These are phyloP conservation scores for Ceratotherium simum DNA, from an alignment of 2,113 vertebrate genomes.

Conservation along the genomic window DNA sequence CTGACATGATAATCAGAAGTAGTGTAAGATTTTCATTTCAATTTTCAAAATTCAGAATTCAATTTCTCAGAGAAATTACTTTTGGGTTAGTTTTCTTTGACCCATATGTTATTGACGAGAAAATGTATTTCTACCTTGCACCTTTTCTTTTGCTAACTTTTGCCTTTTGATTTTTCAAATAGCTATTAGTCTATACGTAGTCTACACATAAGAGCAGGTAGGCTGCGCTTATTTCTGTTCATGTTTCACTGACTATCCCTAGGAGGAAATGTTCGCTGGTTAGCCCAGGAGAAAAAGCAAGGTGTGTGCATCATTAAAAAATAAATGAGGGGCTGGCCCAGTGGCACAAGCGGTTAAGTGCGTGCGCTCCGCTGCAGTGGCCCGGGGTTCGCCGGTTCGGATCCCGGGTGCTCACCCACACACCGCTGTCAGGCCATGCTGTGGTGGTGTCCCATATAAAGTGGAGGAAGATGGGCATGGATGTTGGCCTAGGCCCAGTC, in stretches of 20 bases:
- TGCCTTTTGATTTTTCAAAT: conserved; percentile 9
- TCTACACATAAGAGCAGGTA: not conserved
- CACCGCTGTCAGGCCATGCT: too few species aligned
- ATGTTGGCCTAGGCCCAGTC: too few species aligned
- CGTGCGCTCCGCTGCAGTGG: too few species aligned
- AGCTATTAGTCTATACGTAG: not conserved
- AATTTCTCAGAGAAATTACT: not conserved
- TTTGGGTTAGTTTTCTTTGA: not conserved
- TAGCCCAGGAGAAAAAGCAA: conserved; percentile 52
- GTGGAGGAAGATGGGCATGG: too few species aligned
- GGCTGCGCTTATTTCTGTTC: conserved; percentile 13
- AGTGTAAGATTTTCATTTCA: fast-evolving
- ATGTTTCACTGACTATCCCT: conserved; percentile 34
- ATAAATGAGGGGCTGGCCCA: too few species aligned
- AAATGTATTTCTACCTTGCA: not conserved
- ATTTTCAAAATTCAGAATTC: not conserved
- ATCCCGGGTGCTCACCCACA: too few species aligned
- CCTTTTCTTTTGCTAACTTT: not conserved
- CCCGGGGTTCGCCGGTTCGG: too few species aligned
- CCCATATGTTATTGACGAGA: not conserved
- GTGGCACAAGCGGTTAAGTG: too few species aligned
- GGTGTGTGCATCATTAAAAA: conserved; percentile 71
- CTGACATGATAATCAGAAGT: not conserved
- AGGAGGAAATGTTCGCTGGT: conserved; percentile 14
- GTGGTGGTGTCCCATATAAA: too few species aligned